These are phyloP conservation scores for Corythornis leucogaster DNA, from an alignment of 2,797 vertebrate species.

Conservation along the genomic window DNA sequence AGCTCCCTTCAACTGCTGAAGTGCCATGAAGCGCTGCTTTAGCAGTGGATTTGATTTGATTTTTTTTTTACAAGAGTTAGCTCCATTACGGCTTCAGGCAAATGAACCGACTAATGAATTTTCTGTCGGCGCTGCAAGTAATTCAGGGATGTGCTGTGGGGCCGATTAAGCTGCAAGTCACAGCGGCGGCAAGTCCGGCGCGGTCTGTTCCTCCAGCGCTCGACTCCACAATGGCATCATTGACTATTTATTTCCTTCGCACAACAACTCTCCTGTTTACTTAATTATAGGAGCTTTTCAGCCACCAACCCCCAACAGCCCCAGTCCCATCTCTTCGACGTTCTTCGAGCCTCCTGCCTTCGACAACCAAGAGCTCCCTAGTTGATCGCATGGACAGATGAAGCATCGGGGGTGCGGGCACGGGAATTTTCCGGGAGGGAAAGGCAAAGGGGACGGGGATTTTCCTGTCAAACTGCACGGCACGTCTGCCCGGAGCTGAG, in stretches of 20 bases:
- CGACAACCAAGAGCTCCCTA: background rate
- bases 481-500: background rate
- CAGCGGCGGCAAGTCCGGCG: constrained; percentile 70
- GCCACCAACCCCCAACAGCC: constrained; percentile 14
- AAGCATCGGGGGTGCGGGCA: background rate
- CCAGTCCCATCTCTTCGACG: background rate
- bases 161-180: constrained; percentile 84
- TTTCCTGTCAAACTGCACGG: background rate
- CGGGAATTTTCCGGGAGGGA: background rate
- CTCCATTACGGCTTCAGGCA: constrained; percentile 69
- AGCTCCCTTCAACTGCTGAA: background rate
- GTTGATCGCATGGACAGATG: background rate
- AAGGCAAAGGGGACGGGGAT: background rate
- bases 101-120: constrained; percentile 81
- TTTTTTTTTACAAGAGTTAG: background rate
- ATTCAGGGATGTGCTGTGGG: constrained; percentile 75
- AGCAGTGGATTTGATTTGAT: background rate
- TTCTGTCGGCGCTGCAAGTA: constrained; percentile 70
- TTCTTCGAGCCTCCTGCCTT: background rate
- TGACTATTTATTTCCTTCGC: constrained; percentile 88
- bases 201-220: constrained; percentile 72
- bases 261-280: constrained; percentile 86
- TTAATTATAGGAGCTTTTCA: constrained; percentile 76
- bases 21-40: background rate
- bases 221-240: constrained; percentile 85